phyloP scores from a whole-genome alignment of 2,113 vertebrate species.

The Anolis sagrei region DNA sequence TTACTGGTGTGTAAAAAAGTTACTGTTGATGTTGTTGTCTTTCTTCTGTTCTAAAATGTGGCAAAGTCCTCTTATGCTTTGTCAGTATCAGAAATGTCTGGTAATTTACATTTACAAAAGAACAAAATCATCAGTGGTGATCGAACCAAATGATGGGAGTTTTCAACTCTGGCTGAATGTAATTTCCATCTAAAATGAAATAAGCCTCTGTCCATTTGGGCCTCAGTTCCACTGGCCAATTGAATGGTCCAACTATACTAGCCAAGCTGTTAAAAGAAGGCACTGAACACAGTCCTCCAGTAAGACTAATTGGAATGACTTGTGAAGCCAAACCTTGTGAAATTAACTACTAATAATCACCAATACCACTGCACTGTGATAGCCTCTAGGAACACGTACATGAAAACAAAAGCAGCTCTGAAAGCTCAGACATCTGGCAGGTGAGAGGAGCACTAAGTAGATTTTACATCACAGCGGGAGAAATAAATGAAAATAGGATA shows the following conservation, averaged over 20 bases:
- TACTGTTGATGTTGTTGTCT: too few species aligned
- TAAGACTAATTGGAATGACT: conserved; percentile 12
- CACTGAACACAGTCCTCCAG: background rate
- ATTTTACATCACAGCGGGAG: background rate
- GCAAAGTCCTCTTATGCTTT: too few species aligned
- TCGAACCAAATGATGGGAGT: too few species aligned
- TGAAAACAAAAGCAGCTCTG: background rate
- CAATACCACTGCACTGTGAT: background rate
- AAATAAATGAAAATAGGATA: background rate
- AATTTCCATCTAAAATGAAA: background rate
- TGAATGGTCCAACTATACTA: background rate
- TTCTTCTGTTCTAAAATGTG: background rate
- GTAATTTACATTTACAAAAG: too few species aligned
- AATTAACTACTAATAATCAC: background rate
- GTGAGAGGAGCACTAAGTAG: background rate
- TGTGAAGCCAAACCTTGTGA: background rate
- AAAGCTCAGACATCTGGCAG: background rate
- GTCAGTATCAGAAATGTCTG: background rate
- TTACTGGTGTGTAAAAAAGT: too few species aligned
- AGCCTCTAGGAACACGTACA: background rate
- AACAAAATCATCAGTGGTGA: too few species aligned
- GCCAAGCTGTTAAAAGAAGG: background rate
- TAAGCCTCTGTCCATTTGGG: background rate
- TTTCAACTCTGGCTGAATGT: too few species aligned
- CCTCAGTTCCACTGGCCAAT: background rate